Evolutionary conservation across 2,113 vertebrate genomes (phyloP).

Genomic region (Stomatorhinus ivindoensis): DNA sequence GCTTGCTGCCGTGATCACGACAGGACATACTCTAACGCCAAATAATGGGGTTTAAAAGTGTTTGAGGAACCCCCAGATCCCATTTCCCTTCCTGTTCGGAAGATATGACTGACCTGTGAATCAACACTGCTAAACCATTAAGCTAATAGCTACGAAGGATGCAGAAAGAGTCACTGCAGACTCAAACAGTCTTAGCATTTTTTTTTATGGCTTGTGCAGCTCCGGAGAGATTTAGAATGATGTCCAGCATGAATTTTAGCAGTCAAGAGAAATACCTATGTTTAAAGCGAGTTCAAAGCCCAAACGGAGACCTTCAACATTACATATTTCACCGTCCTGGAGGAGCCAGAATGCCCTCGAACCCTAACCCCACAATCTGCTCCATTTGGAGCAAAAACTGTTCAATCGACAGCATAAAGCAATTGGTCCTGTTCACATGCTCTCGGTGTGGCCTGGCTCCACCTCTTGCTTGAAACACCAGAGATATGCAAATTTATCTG

Average conservation of each 20-base stretch:
- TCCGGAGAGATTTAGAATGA: neutral
- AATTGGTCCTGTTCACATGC: neutral
- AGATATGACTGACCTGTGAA: neutral
- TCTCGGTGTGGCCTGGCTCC: neutral
- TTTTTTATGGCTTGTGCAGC: neutral
- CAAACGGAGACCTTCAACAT: neutral
- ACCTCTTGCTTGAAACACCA: neutral
- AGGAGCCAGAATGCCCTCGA: neutral
- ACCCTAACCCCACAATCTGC: neutral
- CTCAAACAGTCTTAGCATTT: neutral
- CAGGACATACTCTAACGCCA: neutral
- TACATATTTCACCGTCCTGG: neutral
- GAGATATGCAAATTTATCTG: neutral
- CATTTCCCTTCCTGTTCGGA: neutral
- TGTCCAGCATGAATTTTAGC: neutral
- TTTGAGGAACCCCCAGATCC: neutral
- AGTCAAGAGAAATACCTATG: neutral
- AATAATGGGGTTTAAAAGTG: neutral
- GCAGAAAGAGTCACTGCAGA: neutral
- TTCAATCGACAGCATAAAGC: neutral
- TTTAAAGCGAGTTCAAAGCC: neutral
- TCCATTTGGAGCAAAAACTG: neutral
- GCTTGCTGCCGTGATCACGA: neutral
- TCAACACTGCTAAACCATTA: neutral
- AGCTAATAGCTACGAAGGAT: neutral